A percentile compares a stretch with the other conserved stretches of the same genome.
Evolutionary conservation across 2,113 vertebrate species (phyloP).

Genomic region (Atractosteus spatula): DNA sequence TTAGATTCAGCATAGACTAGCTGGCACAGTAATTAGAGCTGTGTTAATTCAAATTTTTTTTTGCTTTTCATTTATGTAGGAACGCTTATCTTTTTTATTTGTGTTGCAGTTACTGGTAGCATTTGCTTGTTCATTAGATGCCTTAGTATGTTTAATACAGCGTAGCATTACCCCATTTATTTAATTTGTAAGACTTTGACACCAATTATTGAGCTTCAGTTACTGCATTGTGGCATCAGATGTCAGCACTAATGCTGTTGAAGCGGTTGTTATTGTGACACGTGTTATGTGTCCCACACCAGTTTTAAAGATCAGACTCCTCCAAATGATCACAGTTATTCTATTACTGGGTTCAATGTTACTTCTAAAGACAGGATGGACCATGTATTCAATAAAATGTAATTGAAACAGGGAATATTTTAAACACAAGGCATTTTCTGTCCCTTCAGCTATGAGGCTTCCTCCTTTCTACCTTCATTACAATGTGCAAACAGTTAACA

Average conservation of each 20-base stretch:
- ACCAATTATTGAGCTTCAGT: conserved; percentile 78
- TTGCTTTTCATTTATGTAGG: conserved; percentile 40
- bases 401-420: too few species aligned
- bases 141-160: conserved; percentile 70
- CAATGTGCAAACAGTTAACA: conserved; percentile 33
- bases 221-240: conserved; percentile 68
- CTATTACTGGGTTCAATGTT: too few species aligned
- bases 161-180: conserved; percentile 71
- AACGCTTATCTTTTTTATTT: conserved; percentile 40
- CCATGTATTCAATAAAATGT: too few species aligned
- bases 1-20: conserved; percentile 50
- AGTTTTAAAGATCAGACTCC: background rate
- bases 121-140: conserved; percentile 59
- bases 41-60: conserved; percentile 51
- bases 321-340: background rate
- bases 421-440: too few species aligned
- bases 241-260: conserved; percentile 65
- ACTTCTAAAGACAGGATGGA: too few species aligned
- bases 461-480: conserved; percentile 17
- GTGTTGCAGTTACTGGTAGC: conserved; percentile 48
- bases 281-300: background rate
- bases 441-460: background rate
- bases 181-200: conserved; percentile 78
- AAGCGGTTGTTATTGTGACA: conserved; percentile 46
- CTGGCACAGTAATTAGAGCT: conserved; percentile 6